Percentiles rank a stretch among this genome's conserved stretches.
phyloP scores from a whole-genome alignment of 2,797 vertebrate genomes.

The Sciurus vulgaris region DNA sequence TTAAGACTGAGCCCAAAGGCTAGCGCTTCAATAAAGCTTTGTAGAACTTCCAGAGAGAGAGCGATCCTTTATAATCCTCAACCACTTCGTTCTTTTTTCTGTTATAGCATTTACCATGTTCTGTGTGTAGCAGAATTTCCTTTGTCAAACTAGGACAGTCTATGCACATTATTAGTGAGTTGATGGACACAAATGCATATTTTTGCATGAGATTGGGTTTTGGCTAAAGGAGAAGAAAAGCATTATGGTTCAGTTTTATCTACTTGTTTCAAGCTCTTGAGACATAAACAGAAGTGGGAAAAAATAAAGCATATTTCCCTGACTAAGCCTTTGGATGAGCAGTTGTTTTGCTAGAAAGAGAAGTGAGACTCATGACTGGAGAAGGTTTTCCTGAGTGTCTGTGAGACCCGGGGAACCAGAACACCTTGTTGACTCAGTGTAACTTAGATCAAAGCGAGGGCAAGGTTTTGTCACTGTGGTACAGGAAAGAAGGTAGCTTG shows the following conservation, averaged over 20 bases:
- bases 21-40: not conserved
- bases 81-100: not conserved
- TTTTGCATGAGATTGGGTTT: conserved; percentile 16
- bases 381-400: not conserved
- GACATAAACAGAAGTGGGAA: not conserved
- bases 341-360: not conserved
- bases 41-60: not conserved
- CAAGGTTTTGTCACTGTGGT: not conserved
- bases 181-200: not conserved
- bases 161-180: not conserved
- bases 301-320: not conserved
- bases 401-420: not conserved
- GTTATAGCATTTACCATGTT: not conserved
- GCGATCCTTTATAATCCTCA: not conserved
- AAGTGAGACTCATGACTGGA: not conserved
- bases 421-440: not conserved
- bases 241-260: not conserved
- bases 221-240: not conserved
- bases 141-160: not conserved
- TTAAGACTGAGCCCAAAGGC: not conserved
- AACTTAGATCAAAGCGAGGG: not conserved
- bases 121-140: not conserved
- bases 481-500: not conserved
- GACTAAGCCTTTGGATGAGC: not conserved
- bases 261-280: conserved; percentile 26